A percentile compares a stretch with the other conserved stretches of the same genome.
Evolutionary conservation across 1,140 invertebrate species (phyloP).

Genomic region (Drosophila ercepeae): DNA sequence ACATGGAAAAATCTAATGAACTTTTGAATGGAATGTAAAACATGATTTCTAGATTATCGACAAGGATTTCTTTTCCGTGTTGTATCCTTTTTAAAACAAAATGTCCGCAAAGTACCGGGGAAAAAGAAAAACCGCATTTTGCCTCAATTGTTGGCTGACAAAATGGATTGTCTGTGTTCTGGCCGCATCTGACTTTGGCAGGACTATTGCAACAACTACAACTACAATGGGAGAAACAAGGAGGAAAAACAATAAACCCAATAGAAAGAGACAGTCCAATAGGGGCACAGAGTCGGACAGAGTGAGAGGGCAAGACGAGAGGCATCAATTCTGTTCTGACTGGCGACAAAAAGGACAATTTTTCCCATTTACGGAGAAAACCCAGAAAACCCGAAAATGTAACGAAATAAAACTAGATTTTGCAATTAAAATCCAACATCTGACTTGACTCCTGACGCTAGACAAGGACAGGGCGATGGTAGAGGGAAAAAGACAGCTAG

Average conservation of each 20-base stretch:
- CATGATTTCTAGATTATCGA: background rate
- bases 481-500: background rate
- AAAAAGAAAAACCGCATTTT: slow-evolving; percentile 39
- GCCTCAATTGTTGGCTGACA: slow-evolving; percentile 52
- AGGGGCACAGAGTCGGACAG: background rate
- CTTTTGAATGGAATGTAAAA: background rate
- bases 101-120: background rate
- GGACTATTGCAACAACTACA: slow-evolving; percentile 13
- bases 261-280: background rate
- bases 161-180: slow-evolving; percentile 55
- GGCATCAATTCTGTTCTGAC: slow-evolving; percentile 57
- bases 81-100: background rate
- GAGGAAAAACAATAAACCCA: slow-evolving; percentile 2
- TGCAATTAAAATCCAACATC: slow-evolving; percentile 68
- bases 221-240: slow-evolving; percentile 1
- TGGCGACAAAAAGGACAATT: slow-evolving; percentile 38
- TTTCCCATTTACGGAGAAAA: background rate
- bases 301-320: slow-evolving; percentile 1
- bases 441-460: background rate
- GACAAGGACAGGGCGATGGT: background rate
- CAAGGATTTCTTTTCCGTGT: background rate
- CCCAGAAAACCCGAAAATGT: slow-evolving; percentile 16
- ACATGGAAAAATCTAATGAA: background rate
- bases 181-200: slow-evolving; percentile 46
- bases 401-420: slow-evolving; percentile 60